phyloP scores from a whole-genome alignment of 2,888 invertebrate species.

The Phrixothrix hirtus region DNA sequence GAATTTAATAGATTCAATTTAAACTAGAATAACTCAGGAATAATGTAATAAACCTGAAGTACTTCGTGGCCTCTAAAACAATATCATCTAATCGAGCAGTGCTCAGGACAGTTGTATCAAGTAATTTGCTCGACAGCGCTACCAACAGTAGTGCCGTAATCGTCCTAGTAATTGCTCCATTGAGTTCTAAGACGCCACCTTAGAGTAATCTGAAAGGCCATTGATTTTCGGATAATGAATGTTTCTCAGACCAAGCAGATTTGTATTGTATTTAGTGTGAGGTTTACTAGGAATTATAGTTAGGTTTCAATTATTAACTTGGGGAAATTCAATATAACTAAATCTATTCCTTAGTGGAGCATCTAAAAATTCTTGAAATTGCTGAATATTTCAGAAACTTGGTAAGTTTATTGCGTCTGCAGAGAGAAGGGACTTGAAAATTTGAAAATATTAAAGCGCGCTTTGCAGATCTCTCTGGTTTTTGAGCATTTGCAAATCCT shows the following conservation, averaged over 20 bases:
- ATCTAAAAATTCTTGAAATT: no score
- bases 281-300: constrained; percentile 52
- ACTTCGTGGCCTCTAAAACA: constrained; percentile 41
- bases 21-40: constrained; percentile 2
- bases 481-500: constrained; percentile 23
- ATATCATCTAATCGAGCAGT: constrained; percentile 51
- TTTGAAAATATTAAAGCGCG: no score
- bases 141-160: constrained; percentile 44
- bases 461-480: no score
- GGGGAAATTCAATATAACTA: no score
- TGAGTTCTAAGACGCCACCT: constrained; percentile 52
- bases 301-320: no score
- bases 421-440: no score
- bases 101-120: constrained; percentile 50
- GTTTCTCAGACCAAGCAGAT: constrained; percentile 54
- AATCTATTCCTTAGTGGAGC: no score
- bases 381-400: no score
- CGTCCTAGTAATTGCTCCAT: constrained; percentile 53
- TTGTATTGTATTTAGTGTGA: constrained; percentile 55
- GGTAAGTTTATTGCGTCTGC: no score
- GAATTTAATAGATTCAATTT: no score
- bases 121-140: constrained; percentile 48
- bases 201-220: constrained; percentile 54
- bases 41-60: constrained; percentile 38
- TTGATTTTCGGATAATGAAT: constrained; percentile 55